A percentile compares a stretch with the other conserved stretches of the same genome.
Evolutionary conservation across 2,113 vertebrate genomes (phyloP).

Genomic region (Tor tambroides): DNA sequence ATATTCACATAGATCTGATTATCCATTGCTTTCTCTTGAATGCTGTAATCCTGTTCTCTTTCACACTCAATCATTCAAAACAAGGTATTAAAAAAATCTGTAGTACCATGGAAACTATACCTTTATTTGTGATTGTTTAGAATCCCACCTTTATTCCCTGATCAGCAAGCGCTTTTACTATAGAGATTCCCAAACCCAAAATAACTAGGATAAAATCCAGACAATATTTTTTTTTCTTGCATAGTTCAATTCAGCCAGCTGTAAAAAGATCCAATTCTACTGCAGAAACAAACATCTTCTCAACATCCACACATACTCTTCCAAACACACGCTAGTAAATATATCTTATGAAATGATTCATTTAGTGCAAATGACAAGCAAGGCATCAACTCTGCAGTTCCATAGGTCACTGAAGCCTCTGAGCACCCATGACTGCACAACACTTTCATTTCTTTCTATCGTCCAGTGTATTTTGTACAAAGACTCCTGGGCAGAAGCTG

Average conservation of each 20-base stretch:
- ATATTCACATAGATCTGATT: not conserved
- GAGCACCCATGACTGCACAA: constrained; percentile 60
- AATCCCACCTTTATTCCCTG: constrained; percentile 24
- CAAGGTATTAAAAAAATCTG: too few species aligned
- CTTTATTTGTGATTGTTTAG: not conserved
- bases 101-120: not conserved
- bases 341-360: constrained; percentile 64
- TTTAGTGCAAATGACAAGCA: constrained; percentile 78
- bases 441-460: constrained; percentile 58
- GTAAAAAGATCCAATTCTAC: not conserved
- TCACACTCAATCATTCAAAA: not conserved
- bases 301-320: constrained; percentile 55
- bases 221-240: too few species aligned
- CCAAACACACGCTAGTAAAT: constrained; percentile 61
- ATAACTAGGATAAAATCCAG: not conserved
- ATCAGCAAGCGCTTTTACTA: constrained; percentile 1
- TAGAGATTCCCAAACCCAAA: not conserved
- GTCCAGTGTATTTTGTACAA: constrained; percentile 68
- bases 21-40: not conserved
- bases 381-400: constrained; percentile 67
- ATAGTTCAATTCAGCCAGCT: not conserved
- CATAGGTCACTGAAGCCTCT: constrained; percentile 37
- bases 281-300: constrained; percentile 28
- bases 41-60: not conserved
- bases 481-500: constrained; percentile 65